Base-by-base conservation (phyloP, 2,888 invertebrate genomes). In the Drosophila borealis region DNA sequence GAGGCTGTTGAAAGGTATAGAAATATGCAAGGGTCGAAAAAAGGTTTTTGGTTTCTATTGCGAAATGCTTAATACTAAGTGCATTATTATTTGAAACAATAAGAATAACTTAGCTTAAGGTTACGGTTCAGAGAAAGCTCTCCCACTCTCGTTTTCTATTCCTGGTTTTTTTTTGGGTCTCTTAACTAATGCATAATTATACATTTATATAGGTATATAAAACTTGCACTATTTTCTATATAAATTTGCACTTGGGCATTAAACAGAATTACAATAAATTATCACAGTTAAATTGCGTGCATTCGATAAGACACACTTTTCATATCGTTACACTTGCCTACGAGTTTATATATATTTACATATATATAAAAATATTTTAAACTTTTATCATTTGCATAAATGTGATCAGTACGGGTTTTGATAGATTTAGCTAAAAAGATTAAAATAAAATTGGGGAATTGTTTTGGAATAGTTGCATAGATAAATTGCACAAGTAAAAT, bases 281-380 rank as follows among this genome's bases (percentile, higher is more conserved):
- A 89, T 89, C 88, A 89, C 88, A 89, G 88, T 88, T 86, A 71
- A 87, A 80, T 89, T 85, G 51, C 78, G 84, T 90, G 84, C 84
- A 89, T 85, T 89, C 78, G 78, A 82, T 70, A 81, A 81, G 73
- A 81, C 68, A 72, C 77, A 70, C 59, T 63, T 53, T 55, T 64
- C 60, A 64, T 59, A 69, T 57, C 57, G 37, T 62, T 53, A 63
- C 48, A 67, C 65, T 62, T 64, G 39, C 25, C 55, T 65, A 65
- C 14, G 53, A 55, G 21, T 42, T 44, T 10, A 11, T 37, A 70
- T 49, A 71, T 50, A 66, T 59, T 2, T 29, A 2, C 2, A 54
- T 39, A 44, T 60, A 55, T 70, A 68, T 70, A 68, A 77, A 70
- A 87, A 74, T 75, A 70, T n/a, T 17, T 61, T 48, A 62, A 68